A percentile compares a stretch with the other conserved stretches of the same genome.
Conservation (phyloP, 2,113 vertebrate species). For the Oreocharis arfaki region DNA sequence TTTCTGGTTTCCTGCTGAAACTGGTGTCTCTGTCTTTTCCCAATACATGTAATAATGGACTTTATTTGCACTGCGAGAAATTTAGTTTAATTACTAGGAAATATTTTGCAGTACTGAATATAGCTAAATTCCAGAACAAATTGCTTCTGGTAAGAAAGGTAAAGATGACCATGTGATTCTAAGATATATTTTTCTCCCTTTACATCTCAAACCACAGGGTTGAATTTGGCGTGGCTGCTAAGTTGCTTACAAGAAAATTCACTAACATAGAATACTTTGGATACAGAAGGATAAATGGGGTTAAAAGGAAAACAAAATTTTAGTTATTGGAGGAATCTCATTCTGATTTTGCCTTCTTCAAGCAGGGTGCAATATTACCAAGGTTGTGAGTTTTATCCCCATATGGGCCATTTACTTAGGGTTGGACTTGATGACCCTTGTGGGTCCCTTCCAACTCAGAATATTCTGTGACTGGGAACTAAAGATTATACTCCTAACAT, state of each 20-base stretch:
- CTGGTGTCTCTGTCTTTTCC: not conserved
- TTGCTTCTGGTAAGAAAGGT: not conserved
- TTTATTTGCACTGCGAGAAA: not conserved
- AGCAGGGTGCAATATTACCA: not conserved
- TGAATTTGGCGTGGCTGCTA: not conserved
- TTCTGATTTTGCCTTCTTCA: not conserved
- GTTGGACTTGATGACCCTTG: not conserved
- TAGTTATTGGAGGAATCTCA: not conserved
- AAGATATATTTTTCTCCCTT: not conserved
- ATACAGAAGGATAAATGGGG: not conserved
- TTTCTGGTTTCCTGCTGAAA: not conserved
- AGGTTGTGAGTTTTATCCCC: not conserved
- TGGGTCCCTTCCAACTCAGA: not conserved
- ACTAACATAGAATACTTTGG: not conserved
- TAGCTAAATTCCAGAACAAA: not conserved
- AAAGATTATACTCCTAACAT: not conserved
- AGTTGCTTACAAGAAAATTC: not conserved
- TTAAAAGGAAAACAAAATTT: not conserved
- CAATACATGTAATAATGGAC: not conserved
- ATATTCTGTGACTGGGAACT: not conserved
- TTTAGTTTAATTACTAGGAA: not conserved
- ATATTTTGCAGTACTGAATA: not conserved
- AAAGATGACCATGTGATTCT: not conserved
- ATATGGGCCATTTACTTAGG: not conserved
- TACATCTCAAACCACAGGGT: not conserved